phyloP scores from a whole-genome alignment of 2,797 vertebrate species.

The Pelodytes ibericus region DNA sequence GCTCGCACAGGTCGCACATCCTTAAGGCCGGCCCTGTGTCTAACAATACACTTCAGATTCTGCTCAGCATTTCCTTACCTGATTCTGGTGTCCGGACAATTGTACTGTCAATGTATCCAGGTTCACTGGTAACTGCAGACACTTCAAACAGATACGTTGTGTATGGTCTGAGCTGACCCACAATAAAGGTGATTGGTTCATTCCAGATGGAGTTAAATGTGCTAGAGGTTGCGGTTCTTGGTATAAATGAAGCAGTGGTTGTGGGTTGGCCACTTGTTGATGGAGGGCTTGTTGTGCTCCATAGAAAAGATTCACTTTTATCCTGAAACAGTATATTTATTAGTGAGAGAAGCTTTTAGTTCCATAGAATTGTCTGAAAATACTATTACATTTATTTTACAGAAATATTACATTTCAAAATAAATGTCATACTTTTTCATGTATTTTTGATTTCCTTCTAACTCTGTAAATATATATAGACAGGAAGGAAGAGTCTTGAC shows the following conservation, averaged over 20 bases:
- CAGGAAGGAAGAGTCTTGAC: too few relatives aligned
- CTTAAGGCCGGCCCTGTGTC: too few relatives aligned
- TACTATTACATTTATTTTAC: too few relatives aligned
- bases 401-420: too few relatives aligned
- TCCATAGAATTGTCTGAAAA: too few relatives aligned
- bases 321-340: constrained; percentile 71
- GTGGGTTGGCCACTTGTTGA: constrained; percentile 71
- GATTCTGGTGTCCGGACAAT: constrained; percentile 95
- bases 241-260: constrained; percentile 66
- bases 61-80: constrained; percentile 69
- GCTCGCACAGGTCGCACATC: too few relatives aligned
- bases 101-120: constrained; percentile 90
- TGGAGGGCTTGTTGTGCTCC: constrained; percentile 85
- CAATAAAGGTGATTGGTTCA: constrained; percentile 87
- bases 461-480: too few relatives aligned
- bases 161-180: constrained; percentile 86
- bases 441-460: too few relatives aligned
- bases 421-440: too few relatives aligned
- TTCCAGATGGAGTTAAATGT: constrained; percentile 84
- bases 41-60: too few relatives aligned
- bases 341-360: not conserved
- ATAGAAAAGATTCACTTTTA: constrained; percentile 89
- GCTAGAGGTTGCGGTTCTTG: constrained; percentile 70
- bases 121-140: constrained; percentile 91
- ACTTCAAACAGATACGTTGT: constrained; percentile 96